These are phyloP conservation scores for Ameiurus melas DNA, from an alignment of 2,113 vertebrate genomes.

Conservation along the genomic window DNA sequence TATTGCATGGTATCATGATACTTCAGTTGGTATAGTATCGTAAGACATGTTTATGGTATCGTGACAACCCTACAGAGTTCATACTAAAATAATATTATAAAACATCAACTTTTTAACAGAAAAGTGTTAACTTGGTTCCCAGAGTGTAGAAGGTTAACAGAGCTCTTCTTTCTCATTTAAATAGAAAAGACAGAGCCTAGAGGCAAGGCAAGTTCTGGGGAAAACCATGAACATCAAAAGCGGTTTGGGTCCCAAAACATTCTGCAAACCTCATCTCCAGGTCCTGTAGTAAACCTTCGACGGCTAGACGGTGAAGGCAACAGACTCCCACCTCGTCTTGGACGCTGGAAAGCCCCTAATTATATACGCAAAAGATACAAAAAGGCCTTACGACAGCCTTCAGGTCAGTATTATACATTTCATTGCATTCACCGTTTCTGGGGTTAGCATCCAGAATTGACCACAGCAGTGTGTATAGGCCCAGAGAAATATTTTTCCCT, in stretches of 20 bases:
- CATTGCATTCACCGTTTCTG: background rate
- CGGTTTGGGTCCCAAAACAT: background rate
- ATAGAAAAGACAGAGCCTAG: constrained; percentile 79
- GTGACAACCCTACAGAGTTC: background rate
- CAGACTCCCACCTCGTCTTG: constrained; percentile 25
- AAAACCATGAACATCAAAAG: background rate
- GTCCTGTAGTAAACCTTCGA: background rate
- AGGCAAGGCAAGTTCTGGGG: constrained; percentile 75
- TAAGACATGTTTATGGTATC: no score
- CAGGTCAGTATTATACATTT: constrained; percentile 22
- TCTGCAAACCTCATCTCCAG: background rate
- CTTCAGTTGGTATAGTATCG: no score
- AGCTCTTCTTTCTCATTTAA: constrained; percentile 38
- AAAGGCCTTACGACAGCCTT: background rate
- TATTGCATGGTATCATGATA: no score
- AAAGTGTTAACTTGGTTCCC: background rate
- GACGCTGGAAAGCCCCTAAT: constrained; percentile 12
- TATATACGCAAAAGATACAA: background rate
- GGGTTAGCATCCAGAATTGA: background rate
- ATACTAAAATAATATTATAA: background rate
- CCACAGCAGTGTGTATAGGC: background rate
- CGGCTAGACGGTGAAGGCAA: constrained; percentile 11
- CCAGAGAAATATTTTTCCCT: background rate
- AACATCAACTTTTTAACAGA: background rate
- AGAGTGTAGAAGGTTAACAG: background rate